A percentile compares a stretch with the other conserved stretches of the same genome.
Conservation (phyloP, 2,888 invertebrate genomes). For the Pelosia muscerda region DNA sequence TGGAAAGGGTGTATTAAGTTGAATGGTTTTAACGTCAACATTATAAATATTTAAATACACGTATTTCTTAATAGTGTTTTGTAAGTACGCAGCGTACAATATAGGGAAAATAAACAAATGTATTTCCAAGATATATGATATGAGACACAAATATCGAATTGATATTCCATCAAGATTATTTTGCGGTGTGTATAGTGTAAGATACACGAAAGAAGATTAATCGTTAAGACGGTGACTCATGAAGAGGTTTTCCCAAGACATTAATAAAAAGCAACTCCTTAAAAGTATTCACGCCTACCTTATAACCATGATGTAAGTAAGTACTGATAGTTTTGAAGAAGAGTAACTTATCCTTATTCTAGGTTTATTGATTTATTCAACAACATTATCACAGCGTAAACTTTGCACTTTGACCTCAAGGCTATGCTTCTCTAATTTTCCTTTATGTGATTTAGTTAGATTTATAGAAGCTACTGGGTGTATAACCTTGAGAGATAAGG, state of each 20-base stretch:
- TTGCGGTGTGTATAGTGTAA: neutral
- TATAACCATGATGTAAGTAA: neutral
- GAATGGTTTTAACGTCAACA: neutral
- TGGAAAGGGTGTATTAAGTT: neutral
- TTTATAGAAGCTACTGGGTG: too few relatives aligned
- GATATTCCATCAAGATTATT: neutral
- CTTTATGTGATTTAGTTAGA: too few relatives aligned
- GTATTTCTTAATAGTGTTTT: neutral
- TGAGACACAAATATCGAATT: constrained; percentile 19
- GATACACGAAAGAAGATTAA: neutral
- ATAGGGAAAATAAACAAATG: constrained; percentile 36
- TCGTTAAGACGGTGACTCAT: neutral
- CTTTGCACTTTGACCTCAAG: too few relatives aligned
- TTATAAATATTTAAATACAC: neutral
- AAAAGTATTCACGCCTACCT: neutral
- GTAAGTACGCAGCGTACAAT: neutral
- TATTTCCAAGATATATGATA: constrained; percentile 12
- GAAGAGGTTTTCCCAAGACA: neutral
- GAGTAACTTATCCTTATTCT: too few relatives aligned
- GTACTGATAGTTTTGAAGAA: too few relatives aligned
- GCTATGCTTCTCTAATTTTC: too few relatives aligned
- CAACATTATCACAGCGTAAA: too few relatives aligned
- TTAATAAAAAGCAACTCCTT: neutral
- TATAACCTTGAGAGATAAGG: too few relatives aligned
- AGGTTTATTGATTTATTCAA: too few relatives aligned